Percentiles rank a stretch among this genome's conserved stretches.
Conservation (phyloP, 1,140 invertebrate species). For the Brachystomella parvula region DNA sequence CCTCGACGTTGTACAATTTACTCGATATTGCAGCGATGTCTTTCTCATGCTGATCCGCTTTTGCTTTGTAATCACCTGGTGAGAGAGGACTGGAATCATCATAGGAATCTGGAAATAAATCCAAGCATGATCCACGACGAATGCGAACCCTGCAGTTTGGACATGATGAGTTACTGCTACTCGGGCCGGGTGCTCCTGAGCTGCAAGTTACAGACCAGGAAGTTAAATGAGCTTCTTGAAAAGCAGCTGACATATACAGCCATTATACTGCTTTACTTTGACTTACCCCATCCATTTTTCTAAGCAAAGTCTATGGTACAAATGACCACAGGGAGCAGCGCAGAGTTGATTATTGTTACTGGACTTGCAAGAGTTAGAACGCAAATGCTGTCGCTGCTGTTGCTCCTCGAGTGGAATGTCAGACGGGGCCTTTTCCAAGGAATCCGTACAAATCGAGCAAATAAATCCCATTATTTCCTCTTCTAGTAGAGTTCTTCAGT, state of each 20-base stretch:
- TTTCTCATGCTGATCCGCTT: background rate
- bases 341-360: no score
- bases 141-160: background rate
- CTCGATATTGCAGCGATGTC: background rate
- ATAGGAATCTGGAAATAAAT: background rate
- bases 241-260: no score
- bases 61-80: background rate
- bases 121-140: background rate
- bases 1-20: background rate
- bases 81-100: background rate
- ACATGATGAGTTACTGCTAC: background rate
- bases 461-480: no score
- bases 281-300: background rate
- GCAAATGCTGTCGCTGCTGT: background rate
- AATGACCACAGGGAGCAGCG: background rate
- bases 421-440: no score
- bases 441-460: no score
- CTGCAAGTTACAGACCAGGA: background rate
- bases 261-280: no score
- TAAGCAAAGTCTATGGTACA: background rate
- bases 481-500: no score
- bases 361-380: no score
- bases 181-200: background rate
- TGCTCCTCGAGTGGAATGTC: no score
- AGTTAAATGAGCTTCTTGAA: no score